A percentile compares a stretch with the other conserved stretches of the same genome.
Conservation (phyloP, 2,797 vertebrate genomes). For the Chromobotia macracanthus region DNA sequence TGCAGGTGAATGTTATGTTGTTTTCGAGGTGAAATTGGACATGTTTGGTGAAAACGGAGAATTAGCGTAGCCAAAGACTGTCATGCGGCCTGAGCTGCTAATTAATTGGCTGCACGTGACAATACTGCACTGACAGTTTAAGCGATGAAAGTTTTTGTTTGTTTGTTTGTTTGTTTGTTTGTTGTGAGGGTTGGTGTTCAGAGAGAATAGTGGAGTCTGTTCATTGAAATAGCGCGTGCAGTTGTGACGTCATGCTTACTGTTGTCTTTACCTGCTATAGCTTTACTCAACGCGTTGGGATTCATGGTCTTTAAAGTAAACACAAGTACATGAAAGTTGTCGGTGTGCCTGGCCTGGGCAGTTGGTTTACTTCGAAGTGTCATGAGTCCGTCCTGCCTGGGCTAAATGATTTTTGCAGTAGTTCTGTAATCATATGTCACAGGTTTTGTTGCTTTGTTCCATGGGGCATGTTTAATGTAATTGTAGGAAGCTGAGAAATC, state of each 20-base stretch:
- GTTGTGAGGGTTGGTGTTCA: too few relatives aligned
- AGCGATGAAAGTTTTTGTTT: too few relatives aligned
- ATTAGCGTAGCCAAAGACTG: slow-evolving; percentile 68
- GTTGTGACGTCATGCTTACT: not conserved
- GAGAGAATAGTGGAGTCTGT: too few relatives aligned
- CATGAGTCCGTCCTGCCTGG: not conserved
- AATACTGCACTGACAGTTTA: not conserved
- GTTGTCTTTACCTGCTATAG: not conserved
- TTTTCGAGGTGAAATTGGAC: not conserved
- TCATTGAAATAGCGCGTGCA: not conserved
- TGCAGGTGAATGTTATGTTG: slow-evolving; percentile 60
- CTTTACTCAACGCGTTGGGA: not conserved
- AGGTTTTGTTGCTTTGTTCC: not conserved
- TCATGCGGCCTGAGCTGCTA: slow-evolving; percentile 55
- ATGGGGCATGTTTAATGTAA: not conserved
- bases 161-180: too few relatives aligned
- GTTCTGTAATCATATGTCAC: too few relatives aligned
- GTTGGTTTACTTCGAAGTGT: not conserved
- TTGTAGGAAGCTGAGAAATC: too few relatives aligned
- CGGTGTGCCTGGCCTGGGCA: not conserved
- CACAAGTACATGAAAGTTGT: too few relatives aligned
- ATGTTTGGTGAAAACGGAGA: slow-evolving; percentile 64
- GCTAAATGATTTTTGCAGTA: not conserved
- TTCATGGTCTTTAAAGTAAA: too few relatives aligned
- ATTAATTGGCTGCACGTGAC: slow-evolving; percentile 60